Evolutionary conservation across 2,797 vertebrate species (phyloP), one percentile per base, ranked within the genome.

Genomic region (Chiropotes sagulatus): DNA sequence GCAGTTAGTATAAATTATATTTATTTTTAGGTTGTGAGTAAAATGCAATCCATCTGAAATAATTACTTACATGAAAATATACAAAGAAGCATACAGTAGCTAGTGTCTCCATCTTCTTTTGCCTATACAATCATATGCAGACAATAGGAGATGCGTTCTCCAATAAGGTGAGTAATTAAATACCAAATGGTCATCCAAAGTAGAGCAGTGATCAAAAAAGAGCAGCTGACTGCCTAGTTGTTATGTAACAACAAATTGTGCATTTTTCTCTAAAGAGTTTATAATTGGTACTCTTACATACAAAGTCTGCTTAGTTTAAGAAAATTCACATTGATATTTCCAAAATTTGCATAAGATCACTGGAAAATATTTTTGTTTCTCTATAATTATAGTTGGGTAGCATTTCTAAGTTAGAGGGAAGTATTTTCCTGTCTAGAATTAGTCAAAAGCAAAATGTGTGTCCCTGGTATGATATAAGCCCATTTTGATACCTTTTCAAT

Each of bases 111-210:
- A 75, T 89, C 0, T 70, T 92, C 70, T 75, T 90, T 93, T 98
- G 91, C n/a, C 91, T 92, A 36, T 90, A 75, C 79, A 94, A 28
- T 67, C 46, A 76, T n/a, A 52, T 48, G 48, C n/a, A 86, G n/a
- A 50, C 7, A 28, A 0, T 28, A 26, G 83, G 41, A 20, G n/a
- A 46, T 81, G 61, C 19, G 24, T 61, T 95, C 73, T 93, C n/a
- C 8, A 96, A 50, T 84, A 92, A 85, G 48, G 26, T 54, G 48
- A 81, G 19, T 24, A 96, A 89, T 41, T 94, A 87, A 80, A 92
- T 93, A 75, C 13, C 33, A 96, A 94, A 90, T 91, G 70, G 9
- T 17, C 50, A 80, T 61, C 6, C 86, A 88, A 96, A 94, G 52
- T 73, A 95, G 13, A 93, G 11, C 61, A 87, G 7, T 90, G 20